Conservation (phyloP, 2,888 invertebrate genomes). For the Pecten maximus region DNA sequence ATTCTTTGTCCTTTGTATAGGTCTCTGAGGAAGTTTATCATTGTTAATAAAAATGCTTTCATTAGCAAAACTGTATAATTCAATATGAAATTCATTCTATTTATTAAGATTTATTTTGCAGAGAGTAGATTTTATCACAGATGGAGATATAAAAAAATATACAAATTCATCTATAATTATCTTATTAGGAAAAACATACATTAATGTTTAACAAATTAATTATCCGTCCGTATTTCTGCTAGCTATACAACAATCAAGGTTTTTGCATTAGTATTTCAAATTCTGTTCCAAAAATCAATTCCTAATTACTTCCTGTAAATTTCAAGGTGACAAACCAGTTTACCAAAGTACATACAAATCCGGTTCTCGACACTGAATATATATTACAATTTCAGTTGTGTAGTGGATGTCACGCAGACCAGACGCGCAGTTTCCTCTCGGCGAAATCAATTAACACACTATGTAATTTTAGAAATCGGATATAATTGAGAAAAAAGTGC, state of each 20-base stretch:
- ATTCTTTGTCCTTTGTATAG: too few relatives aligned
- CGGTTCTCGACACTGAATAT: background rate
- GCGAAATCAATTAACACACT: background rate
- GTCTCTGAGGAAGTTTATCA: too few relatives aligned
- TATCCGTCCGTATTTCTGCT: background rate
- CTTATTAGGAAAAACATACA: background rate
- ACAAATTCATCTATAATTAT: background rate
- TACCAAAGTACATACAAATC: background rate
- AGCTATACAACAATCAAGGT: background rate
- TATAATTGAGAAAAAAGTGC: background rate
- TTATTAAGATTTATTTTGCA: too few relatives aligned
- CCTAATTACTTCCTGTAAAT: background rate
- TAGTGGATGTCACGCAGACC: background rate
- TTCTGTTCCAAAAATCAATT: background rate
- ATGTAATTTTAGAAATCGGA: slow-evolving; percentile 26
- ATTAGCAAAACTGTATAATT: too few relatives aligned
- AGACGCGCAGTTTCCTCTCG: background rate
- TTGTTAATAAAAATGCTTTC: too few relatives aligned
- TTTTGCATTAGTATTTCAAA: background rate
- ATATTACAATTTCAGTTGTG: background rate
- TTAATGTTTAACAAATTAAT: background rate
- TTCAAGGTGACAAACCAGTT: slow-evolving; percentile 30
- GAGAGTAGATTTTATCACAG: too few relatives aligned
- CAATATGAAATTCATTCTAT: too few relatives aligned
- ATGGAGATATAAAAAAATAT: background rate